Evolutionary conservation across 2,113 vertebrate genomes (phyloP), one percentile per base, ranked within the genome.

Genomic region (Ranitomeya variabilis): DNA sequence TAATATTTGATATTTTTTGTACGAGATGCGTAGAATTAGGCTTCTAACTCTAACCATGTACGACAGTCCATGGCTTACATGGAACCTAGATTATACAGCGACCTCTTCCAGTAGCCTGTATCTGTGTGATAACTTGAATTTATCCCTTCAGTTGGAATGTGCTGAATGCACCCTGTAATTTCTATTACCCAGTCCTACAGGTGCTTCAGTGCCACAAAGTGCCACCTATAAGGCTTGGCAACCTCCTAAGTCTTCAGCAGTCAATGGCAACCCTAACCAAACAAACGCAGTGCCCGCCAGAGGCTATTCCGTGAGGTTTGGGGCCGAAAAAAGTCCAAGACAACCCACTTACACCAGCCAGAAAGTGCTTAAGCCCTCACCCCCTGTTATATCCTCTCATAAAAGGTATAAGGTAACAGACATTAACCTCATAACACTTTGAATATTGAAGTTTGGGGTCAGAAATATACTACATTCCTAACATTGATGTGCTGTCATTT

Each of bases 151-250:
- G 57, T 26, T 57, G 66, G 54, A 51, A 19, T 54, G 69, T 87
- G 66, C 78, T 87, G 52, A 87, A 90, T 52, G 74, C 0, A 86
- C 91, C 86, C 89, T 93, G 86, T 93, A 67, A 94, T 94, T 91
- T 94, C 85, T 94, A 91, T 92, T 18, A 91, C 92, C 90, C 91
- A 94, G 93, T 86, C 90, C 90, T 90, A 0, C 93, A 89, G 91
- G 87, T 91, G 78, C 92, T 67, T 2, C 88, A 2, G 90, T 4
- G 0, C 84, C 92, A 67, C 92, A 91, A 89, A 92, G 66, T 91
- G 91, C 91, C 90, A 93, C 90, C 86, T 93, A 91, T 23, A 91
- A 92, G 90, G 89, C 89, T 90, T 93, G 93, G 93, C 93, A 93
- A 81, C 90, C 90, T 90, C 86, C 92, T 93, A 93, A 93, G 51